Evolutionary conservation across 2,797 vertebrate genomes (phyloP).

Genomic region (Chromobotia macracanthus): DNA sequence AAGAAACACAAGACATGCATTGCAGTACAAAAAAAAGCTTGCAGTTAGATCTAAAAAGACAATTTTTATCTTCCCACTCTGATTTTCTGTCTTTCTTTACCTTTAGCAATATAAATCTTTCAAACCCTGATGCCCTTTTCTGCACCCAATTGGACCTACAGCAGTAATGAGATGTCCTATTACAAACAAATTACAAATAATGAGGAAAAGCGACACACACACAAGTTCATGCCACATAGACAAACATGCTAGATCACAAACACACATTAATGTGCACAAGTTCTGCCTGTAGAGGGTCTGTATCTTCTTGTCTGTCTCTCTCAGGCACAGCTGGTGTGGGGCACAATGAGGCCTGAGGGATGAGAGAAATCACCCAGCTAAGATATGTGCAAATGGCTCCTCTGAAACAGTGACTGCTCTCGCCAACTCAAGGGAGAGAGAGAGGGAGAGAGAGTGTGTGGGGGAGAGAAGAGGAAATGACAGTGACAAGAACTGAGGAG

Average conservation of each 20-base stretch:
- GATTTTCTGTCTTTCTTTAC: slow-evolving; percentile 16
- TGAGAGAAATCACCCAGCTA: slow-evolving; percentile 63
- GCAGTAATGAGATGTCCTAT: slow-evolving; percentile 48
- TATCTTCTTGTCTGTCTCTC: slow-evolving; percentile 19
- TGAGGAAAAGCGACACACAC: slow-evolving; percentile 27
- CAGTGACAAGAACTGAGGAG: slow-evolving; percentile 1
- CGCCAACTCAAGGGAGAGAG: slow-evolving; percentile 37
- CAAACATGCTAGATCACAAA: slow-evolving; percentile 23
- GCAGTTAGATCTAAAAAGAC: slow-evolving; percentile 19
- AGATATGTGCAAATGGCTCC: slow-evolving; percentile 65
- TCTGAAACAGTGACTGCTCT: slow-evolving; percentile 47
- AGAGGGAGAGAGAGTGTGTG: not conserved
- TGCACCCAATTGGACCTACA: slow-evolving; percentile 10
- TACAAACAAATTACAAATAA: slow-evolving; percentile 44
- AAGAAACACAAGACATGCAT: not conserved
- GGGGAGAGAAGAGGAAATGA: slow-evolving; percentile 3
- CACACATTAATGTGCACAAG: not conserved
- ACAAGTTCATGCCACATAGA: slow-evolving; percentile 29
- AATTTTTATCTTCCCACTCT: not conserved
- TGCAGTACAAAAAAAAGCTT: not conserved
- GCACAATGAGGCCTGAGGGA: slow-evolving; percentile 62
- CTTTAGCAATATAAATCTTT: slow-evolving; percentile 27
- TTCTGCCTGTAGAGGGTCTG: slow-evolving; percentile 21
- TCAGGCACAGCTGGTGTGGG: slow-evolving; percentile 63
- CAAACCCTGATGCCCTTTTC: slow-evolving; percentile 35